phyloP scores from a whole-genome alignment of 2,797 vertebrate species.

The Trematomus bernacchii region DNA sequence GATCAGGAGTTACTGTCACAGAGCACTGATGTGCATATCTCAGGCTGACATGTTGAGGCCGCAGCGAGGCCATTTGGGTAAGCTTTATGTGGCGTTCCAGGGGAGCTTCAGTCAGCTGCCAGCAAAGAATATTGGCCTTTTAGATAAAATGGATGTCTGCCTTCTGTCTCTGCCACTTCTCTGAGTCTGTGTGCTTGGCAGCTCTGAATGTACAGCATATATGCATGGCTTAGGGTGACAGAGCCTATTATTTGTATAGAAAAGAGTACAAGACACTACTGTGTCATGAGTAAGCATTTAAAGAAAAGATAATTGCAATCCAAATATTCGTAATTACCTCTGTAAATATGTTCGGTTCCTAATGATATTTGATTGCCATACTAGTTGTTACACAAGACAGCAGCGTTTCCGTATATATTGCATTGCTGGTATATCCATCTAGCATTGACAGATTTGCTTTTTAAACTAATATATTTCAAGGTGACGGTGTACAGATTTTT shows the following conservation, averaged over 20 bases:
- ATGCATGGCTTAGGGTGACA: conserved; percentile 33
- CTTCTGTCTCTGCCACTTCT: conserved; percentile 70
- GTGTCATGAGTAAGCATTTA: conserved; percentile 23
- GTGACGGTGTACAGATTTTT: neutral
- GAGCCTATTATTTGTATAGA: conserved; percentile 24
- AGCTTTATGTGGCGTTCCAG: conserved; percentile 78
- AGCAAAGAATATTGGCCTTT: conserved; percentile 73
- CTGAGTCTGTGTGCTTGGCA: conserved; percentile 54
- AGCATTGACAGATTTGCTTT: neutral
- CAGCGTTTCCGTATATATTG: neutral
- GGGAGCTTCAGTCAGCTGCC: conserved; percentile 69
- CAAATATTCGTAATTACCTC: conserved; percentile 14
- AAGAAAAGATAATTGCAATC: conserved; percentile 12
- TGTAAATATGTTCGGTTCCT: conserved; percentile 5
- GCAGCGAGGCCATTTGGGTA: conserved; percentile 74
- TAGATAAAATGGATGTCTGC: conserved; percentile 73
- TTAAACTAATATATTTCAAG: neutral
- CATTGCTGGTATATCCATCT: neutral
- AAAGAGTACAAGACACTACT: conserved; percentile 25
- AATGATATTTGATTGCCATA: conserved; percentile 22
- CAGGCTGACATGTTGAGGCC: conserved; percentile 79
- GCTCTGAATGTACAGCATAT: conserved; percentile 41
- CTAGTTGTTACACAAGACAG: neutral
- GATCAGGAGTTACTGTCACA: conserved; percentile 84
- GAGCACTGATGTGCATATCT: conserved; percentile 81